A percentile compares a stretch with the other conserved stretches of the same genome.
Evolutionary conservation across 2,113 vertebrate species (phyloP).

Genomic region (Rattus norvegicus): GRCr8 NC_086022.1:62785001-62785500

Average conservation of each 20-base stretch:
- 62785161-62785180: slow-evolving; percentile 18
- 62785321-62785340: background rate
- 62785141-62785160: slow-evolving; percentile 19
- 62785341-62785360: slow-evolving; percentile 10
- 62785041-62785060: background rate
- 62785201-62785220: slow-evolving; percentile 8
- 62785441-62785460: background rate
- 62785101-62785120: background rate
- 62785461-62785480: slow-evolving; percentile 14
- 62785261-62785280: background rate
- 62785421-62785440: slow-evolving; percentile 31
- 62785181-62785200: slow-evolving; percentile 20
- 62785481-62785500: background rate
- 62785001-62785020: background rate
- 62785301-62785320: slow-evolving; percentile 24
- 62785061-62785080: background rate
- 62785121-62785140: background rate
- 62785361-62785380: slow-evolving; percentile 39
- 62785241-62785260: slow-evolving; percentile 21
- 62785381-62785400: slow-evolving; percentile 9
- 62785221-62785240: slow-evolving; percentile 39
- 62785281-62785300: slow-evolving; percentile 20
- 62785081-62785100: background rate
- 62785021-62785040: background rate
- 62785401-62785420: background rate